Evolutionary conservation across 2,797 vertebrate species (phyloP).

Genomic region (Bradypodion ventrale): DNA sequence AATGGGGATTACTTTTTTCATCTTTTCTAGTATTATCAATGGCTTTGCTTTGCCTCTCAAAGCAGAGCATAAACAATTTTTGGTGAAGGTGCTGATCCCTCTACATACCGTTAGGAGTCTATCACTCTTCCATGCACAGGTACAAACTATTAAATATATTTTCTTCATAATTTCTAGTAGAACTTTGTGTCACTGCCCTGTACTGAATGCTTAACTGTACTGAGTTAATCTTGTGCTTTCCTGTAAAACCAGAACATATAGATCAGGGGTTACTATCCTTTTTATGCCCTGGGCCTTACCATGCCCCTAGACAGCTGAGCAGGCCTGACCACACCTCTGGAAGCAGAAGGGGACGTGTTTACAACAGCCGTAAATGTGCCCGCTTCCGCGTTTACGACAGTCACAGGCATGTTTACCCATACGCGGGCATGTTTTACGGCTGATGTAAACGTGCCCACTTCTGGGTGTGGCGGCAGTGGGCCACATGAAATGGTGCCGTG

Average conservation of each 20-base stretch:
- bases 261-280: too few species aligned
- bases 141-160: conserved; percentile 67
- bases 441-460: too few species aligned
- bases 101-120: conserved; percentile 97
- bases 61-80: conserved; percentile 98
- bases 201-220: neutral
- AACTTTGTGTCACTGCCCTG: conserved; percentile 9
- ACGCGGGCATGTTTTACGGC: too few species aligned
- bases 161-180: conserved; percentile 19
- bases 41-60: conserved; percentile 99
- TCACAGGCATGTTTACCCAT: too few species aligned
- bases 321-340: too few species aligned
- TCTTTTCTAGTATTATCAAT: conserved; percentile 94
- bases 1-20: conserved; percentile 32
- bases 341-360: too few species aligned
- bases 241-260: neutral
- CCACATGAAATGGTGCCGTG: too few species aligned
- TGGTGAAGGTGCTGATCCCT: conserved; percentile 99
- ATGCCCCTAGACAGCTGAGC: too few species aligned
- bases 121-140: conserved; percentile 99
- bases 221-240: neutral
- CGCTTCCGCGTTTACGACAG: too few species aligned
- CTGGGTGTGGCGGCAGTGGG: too few species aligned
- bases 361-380: too few species aligned
- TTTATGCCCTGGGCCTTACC: too few species aligned